These are phyloP conservation scores for Hetaerina americana DNA, from an alignment of 1,140 invertebrate genomes.

Conservation along the genomic window DNA sequence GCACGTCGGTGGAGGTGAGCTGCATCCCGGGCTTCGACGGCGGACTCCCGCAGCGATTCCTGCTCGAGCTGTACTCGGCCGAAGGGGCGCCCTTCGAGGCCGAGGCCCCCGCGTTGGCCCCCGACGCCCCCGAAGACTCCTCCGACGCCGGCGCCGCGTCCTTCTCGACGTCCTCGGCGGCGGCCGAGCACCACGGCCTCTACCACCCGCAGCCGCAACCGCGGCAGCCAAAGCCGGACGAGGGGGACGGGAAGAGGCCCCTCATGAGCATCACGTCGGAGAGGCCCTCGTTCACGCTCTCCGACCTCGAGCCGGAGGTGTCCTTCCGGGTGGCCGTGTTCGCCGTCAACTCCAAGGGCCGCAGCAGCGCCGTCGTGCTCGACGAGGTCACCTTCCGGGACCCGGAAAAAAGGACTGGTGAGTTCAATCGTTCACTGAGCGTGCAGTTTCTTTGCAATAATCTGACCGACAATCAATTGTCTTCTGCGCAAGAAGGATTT, in stretches of 20 bases:
- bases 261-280: conserved; percentile 42
- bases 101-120: no score
- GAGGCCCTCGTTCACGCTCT: conserved; percentile 52
- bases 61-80: conserved; percentile 66
- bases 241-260: conserved; percentile 15
- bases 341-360: conserved; percentile 65
- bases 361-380: conserved; percentile 50
- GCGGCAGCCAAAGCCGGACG: background rate
- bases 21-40: conserved; percentile 70
- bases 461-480: no score
- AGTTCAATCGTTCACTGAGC: no score
- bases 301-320: conserved; percentile 57
- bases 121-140: no score
- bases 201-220: background rate
- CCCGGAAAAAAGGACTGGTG: conserved; percentile 70
- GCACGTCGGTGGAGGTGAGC: conserved; percentile 54
- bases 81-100: no score
- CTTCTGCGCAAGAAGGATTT: no score
- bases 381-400: conserved; percentile 62
- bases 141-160: conserved; percentile 17
- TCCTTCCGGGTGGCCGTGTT: conserved; percentile 58
- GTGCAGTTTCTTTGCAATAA: no score
- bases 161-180: background rate
- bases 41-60: conserved; percentile 63
- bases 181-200: background rate